A percentile compares a stretch with the other conserved stretches of the same genome.
These are phyloP conservation scores for Hipparchia sbordonii DNA, from an alignment of 2,888 invertebrate genomes.

Conservation along the genomic window DNA sequence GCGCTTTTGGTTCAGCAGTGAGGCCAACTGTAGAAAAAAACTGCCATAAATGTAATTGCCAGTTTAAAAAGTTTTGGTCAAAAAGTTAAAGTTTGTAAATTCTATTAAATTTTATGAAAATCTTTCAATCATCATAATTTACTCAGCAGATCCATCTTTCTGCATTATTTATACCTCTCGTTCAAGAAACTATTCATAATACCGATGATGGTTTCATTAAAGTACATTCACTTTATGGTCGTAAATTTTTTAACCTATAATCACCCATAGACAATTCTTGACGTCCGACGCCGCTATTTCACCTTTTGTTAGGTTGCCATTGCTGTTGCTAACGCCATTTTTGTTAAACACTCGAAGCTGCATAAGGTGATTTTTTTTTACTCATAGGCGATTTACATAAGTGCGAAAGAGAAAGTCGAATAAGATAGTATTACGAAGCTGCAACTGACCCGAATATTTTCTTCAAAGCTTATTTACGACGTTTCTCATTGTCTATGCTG, in stretches of 20 bases:
- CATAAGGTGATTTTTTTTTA: slow-evolving; percentile 76
- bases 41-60: not conserved
- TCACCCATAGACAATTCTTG: slow-evolving; percentile 69
- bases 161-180: not conserved
- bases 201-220: too few species aligned
- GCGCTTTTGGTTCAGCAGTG: not conserved
- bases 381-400: slow-evolving; percentile 58
- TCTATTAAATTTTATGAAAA: too few species aligned
- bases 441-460: slow-evolving; percentile 78
- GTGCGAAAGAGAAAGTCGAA: slow-evolving; percentile 71
- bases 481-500: slow-evolving; percentile 83
- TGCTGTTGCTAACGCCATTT: slow-evolving; percentile 82
- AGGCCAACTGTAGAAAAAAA: not conserved
- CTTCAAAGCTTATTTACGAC: slow-evolving; percentile 83
- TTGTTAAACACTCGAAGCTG: slow-evolving; percentile 79
- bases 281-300: slow-evolving; percentile 81
- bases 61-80: not conserved
- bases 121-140: too few species aligned
- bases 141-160: not conserved
- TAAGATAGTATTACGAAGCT: slow-evolving; percentile 63
- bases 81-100: too few species aligned
- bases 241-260: slow-evolving; percentile 53
- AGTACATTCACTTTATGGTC: not conserved
- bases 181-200: not conserved
- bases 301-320: slow-evolving; percentile 65